Evolutionary conservation across 2,888 invertebrate species (phyloP).

Genomic region (Beris chalybata): DNA sequence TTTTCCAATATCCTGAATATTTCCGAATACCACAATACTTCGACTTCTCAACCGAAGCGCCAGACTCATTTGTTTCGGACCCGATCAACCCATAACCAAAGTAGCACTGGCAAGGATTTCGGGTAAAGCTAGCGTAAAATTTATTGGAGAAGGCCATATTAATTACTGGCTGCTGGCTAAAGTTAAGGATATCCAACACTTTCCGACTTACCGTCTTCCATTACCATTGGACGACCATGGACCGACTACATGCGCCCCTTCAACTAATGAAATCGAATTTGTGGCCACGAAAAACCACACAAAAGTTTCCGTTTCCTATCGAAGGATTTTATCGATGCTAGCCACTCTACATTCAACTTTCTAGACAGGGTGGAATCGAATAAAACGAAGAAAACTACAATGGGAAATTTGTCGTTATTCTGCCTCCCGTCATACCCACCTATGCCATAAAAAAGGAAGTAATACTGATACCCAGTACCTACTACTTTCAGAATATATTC

Average conservation of each 20-base stretch:
- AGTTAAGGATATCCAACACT: constrained; percentile 11
- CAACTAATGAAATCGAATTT: constrained; percentile 27
- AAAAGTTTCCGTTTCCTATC: constrained; percentile 28
- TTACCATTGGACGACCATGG: constrained; percentile 1
- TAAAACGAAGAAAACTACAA: background rate
- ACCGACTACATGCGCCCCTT: constrained; percentile 8
- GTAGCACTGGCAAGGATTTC: background rate
- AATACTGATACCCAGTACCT: too few relatives aligned
- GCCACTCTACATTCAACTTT: constrained; percentile 23
- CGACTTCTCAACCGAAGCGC: constrained; percentile 7
- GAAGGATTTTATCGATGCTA: constrained; percentile 21
- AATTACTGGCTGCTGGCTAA: constrained; percentile 14
- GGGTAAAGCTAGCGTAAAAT: constrained; percentile 7
- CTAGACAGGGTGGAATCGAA: constrained; percentile 12
- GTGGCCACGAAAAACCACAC: constrained; percentile 19
- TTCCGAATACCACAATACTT: background rate
- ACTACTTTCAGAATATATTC: too few relatives aligned
- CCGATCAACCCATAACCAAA: background rate
- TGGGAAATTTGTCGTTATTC: too few relatives aligned
- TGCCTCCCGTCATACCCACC: too few relatives aligned
- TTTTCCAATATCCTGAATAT: constrained; percentile 13
- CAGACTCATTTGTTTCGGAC: constrained; percentile 25
- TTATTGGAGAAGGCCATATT: constrained; percentile 12
- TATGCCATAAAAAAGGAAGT: too few relatives aligned
- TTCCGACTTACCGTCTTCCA: constrained; percentile 3